Percentiles rank a stretch among this genome's conserved stretches.
phyloP scores from a whole-genome alignment of 1,140 invertebrate genomes.

The Drosophila kohkoa region DNA sequence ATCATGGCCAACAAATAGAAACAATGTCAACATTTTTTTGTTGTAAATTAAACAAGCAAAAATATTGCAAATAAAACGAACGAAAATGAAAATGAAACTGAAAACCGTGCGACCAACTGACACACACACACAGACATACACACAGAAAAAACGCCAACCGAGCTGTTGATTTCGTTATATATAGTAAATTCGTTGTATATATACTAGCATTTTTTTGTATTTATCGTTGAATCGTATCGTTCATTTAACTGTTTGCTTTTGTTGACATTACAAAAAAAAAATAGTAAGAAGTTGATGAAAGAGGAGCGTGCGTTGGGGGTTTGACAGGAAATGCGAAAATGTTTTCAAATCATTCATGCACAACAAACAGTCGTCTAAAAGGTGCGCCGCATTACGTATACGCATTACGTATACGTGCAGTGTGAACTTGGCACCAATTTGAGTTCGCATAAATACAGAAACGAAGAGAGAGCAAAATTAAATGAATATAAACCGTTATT shows the following conservation, averaged over 20 bases:
- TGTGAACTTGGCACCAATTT: slow-evolving; percentile 33
- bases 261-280: background rate
- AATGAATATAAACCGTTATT: slow-evolving; percentile 10
- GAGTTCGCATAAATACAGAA: background rate
- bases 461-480: background rate
- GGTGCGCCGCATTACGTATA: slow-evolving; percentile 45
- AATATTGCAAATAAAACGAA: slow-evolving; percentile 59
- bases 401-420: slow-evolving; percentile 1
- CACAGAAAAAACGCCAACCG: slow-evolving; percentile 19
- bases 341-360: slow-evolving; percentile 54
- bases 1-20: slow-evolving; percentile 35
- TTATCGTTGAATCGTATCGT: slow-evolving; percentile 16
- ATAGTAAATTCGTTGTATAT: background rate
- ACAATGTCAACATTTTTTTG: slow-evolving; percentile 40
- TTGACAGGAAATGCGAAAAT: slow-evolving; percentile 64
- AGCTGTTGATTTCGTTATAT: slow-evolving; percentile 48
- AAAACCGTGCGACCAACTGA: slow-evolving; percentile 54
- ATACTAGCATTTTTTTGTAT: slow-evolving; percentile 1
- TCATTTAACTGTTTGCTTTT: slow-evolving; percentile 43
- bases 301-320: background rate
- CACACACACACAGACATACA: slow-evolving; percentile 1
- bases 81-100: slow-evolving; percentile 23
- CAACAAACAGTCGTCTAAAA: slow-evolving; percentile 9
- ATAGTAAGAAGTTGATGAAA: too few species aligned
- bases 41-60: slow-evolving; percentile 59